Conservation (phyloP, 2,888 invertebrate species). For the Phengaris arion region DNA sequence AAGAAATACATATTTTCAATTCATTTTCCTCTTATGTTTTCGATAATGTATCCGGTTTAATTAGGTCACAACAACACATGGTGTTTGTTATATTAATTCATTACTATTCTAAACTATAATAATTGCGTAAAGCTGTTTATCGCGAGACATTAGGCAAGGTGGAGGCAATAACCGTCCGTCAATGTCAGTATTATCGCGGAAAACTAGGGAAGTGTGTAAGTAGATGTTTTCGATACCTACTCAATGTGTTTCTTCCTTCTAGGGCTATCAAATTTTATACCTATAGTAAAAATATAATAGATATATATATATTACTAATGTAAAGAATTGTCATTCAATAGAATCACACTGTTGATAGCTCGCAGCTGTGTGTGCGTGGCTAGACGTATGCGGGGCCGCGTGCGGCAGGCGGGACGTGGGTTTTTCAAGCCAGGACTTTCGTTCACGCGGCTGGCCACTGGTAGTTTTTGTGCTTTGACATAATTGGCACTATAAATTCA, state of each 20-base stretch:
- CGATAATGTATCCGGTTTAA: not conserved
- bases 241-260: conserved; percentile 28
- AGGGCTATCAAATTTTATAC: not conserved
- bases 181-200: conserved; percentile 34
- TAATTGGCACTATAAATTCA: no score
- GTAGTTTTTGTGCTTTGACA: no score
- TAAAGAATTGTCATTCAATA: no score
- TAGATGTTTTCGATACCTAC: conserved; percentile 21
- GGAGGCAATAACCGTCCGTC: conserved; percentile 30
- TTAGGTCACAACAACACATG: conserved; percentile 12
- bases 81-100: not conserved
- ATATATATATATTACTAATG: no score
- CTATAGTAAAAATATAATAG: no score
- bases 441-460: no score
- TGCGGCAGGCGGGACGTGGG: no score
- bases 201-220: conserved; percentile 30
- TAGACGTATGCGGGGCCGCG: no score
- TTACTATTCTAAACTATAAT: not conserved
- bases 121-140: not conserved
- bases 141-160: conserved; percentile 13
- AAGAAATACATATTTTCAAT: conserved; percentile 3
- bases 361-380: no score
- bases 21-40: not conserved
- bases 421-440: no score
- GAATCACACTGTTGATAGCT: no score